Evolutionary conservation across 2,888 invertebrate species (phyloP), one percentile per base, ranked within the genome.

Genomic region (Drosophila villosipedis): DNA sequence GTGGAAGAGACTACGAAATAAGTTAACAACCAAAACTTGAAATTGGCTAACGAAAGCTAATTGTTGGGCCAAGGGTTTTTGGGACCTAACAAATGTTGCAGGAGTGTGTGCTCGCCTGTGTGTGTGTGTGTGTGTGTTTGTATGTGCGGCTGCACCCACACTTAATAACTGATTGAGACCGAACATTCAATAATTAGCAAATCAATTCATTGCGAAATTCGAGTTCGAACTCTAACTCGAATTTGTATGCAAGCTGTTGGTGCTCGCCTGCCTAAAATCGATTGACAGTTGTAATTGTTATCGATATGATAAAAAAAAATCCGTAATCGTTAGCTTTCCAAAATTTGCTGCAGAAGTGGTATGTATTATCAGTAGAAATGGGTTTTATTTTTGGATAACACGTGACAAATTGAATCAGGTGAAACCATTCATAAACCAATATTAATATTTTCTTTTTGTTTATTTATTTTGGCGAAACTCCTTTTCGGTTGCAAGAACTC

Each of bases 21-120:
- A 41, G 67, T 47, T 65, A 70, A 71, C 70, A 78, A 70, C 43
- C 54, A 19, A 67, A 76, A 64, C 72, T 55, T 59, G 35, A 39
- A 41, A 41, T 41, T 12, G 22, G 10, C 22, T 25, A 73, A 33
- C 37, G 30, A 59, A 54, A 64, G 47, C 31, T 58, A 12, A 50
- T 33, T 55, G 0, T 25, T 47, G 25, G 9, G 47, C 16, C 47
- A 25, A 47, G 25, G 7, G 16, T 25, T 47, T 25, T 16, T 43
- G 4, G 16, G 14, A 7, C 14, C 14, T 25, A 14, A 7, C 7
- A 43, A 43, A 68, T 68, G 30, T 52, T 3, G 4, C 25, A 2
- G 12, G 22, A 25, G 47, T 16, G 12, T 41, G 41, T 41, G n/a
- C n/a, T 10, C 5, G 41, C 12, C n/a, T 41, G n/a, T 41, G 3